Evolutionary conservation across 2,888 invertebrate species (phyloP).

Genomic region (Tipula confusa): DNA sequence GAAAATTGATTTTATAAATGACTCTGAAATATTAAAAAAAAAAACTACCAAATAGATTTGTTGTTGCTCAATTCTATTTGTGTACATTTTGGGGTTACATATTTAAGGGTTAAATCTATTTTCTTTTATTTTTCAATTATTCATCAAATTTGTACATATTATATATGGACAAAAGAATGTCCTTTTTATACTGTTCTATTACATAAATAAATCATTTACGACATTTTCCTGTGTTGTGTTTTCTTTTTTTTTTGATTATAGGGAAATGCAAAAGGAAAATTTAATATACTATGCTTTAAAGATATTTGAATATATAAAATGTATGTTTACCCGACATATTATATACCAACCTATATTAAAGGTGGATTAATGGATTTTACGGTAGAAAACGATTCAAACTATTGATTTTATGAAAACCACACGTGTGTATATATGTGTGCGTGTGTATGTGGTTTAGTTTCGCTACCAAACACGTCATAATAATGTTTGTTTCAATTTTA

Average conservation of each 20-base stretch:
- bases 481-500: neutral
- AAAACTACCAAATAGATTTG: neutral
- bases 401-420: neutral
- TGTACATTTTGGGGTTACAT: neutral
- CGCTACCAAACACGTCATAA: neutral
- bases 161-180: neutral
- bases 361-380: neutral
- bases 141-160: neutral
- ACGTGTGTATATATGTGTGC: neutral
- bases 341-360: too few relatives aligned
- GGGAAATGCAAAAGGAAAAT: neutral
- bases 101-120: neutral
- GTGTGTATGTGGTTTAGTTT: neutral
- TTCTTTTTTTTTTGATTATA: neutral
- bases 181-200: neutral
- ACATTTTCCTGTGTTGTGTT: neutral
- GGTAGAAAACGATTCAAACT: neutral
- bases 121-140: neutral
- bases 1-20: neutral
- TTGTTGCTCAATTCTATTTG: too few relatives aligned
- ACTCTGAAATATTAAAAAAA: neutral
- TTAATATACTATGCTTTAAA: too few relatives aligned
- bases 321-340: too few relatives aligned
- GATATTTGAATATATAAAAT: too few relatives aligned
- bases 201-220: neutral